Evolutionary conservation across 1,140 invertebrate species (phyloP).

Genomic region (Lordiphosa collinella): DNA sequence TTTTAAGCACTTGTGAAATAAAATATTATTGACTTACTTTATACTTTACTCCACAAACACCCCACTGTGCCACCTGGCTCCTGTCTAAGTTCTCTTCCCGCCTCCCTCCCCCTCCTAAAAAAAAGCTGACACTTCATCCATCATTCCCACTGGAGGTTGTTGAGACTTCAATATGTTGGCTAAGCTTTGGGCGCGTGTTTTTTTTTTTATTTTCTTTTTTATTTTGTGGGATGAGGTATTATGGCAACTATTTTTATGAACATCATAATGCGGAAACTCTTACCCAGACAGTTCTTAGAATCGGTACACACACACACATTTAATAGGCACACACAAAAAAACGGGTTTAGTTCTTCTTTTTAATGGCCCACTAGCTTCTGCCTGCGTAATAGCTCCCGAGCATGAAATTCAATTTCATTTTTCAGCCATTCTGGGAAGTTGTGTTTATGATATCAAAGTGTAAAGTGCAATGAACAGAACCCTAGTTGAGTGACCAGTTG

Average conservation of each 20-base stretch:
- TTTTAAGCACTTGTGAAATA: no score
- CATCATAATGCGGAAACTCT: constrained; percentile 53
- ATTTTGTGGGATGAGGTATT: constrained; percentile 20
- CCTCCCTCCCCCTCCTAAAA: not conserved
- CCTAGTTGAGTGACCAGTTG: not conserved
- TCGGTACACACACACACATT: constrained; percentile 56
- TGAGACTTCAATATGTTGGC: constrained; percentile 1
- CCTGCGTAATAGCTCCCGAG: constrained; percentile 54
- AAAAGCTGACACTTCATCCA: constrained; percentile 2
- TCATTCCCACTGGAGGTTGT: not conserved
- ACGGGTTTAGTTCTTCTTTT: constrained; percentile 6
- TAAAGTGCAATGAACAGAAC: constrained; percentile 51
- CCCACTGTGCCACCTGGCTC: no score
- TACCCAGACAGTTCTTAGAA: constrained; percentile 57
- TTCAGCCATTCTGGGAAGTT: constrained; percentile 55
- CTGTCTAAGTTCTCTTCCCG: no score
- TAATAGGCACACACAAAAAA: constrained; percentile 42
- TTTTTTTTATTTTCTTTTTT: not conserved
- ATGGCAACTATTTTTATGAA: constrained; percentile 51
- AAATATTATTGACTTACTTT: no score
- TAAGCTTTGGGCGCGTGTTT: constrained; percentile 27
- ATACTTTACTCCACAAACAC: no score
- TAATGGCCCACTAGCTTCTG: constrained; percentile 12
- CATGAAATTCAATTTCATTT: constrained; percentile 40
- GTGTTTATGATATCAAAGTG: constrained; percentile 34